Percentiles rank a stretch among this genome's conserved stretches.
These are phyloP conservation scores for Napeogenes sylphis DNA, from an alignment of 2,888 invertebrate genomes.

Conservation along the genomic window DNA sequence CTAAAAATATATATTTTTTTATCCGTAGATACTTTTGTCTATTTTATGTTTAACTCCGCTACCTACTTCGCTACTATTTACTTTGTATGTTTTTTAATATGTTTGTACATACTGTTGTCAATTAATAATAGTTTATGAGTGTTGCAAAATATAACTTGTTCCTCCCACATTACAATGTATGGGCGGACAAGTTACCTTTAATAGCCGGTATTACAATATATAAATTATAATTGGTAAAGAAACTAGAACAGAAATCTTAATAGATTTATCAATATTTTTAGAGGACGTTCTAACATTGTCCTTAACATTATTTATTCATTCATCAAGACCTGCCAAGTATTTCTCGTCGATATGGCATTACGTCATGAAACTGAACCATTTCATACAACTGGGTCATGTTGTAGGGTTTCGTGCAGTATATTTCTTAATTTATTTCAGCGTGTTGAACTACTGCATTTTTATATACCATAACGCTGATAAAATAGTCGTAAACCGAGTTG, in stretches of 20 bases:
- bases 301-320: constrained; percentile 24
- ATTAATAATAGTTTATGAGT: too few relatives aligned
- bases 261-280: constrained; percentile 22
- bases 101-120: too few relatives aligned
- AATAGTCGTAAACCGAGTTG: constrained; percentile 58
- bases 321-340: constrained; percentile 41
- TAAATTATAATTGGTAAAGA: too few relatives aligned
- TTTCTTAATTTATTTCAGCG: constrained; percentile 51
- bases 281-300: constrained; percentile 26
- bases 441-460: constrained; percentile 19
- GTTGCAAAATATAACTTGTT: constrained; percentile 27
- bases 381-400: constrained; percentile 69
- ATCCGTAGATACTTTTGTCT: too few relatives aligned
- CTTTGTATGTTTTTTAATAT: too few relatives aligned
- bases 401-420: constrained; percentile 44
- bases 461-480: constrained; percentile 41
- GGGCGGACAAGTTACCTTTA: constrained; percentile 56
- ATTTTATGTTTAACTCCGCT: too few relatives aligned
- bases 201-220: too few relatives aligned
- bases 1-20: too few relatives aligned
- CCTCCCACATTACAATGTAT: constrained; percentile 50
- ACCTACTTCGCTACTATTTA: too few relatives aligned
- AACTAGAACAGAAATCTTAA: neutral
- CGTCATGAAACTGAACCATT: constrained; percentile 54
- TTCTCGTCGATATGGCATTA: constrained; percentile 48